Evolutionary conservation across 2,797 vertebrate species (phyloP).

Genomic region (Enteromius unitaeniatus): DNA sequence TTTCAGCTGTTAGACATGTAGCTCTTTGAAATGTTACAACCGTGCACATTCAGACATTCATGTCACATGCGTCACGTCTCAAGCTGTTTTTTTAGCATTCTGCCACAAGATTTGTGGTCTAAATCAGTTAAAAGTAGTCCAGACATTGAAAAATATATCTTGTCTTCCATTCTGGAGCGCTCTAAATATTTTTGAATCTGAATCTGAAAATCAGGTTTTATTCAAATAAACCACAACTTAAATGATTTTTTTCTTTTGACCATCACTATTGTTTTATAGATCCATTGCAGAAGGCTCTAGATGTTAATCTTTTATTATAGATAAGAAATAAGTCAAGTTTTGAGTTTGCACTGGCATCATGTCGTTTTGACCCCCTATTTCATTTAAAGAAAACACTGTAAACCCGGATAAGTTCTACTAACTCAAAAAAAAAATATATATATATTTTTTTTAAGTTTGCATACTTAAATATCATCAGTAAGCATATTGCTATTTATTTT

Average conservation of each 20-base stretch:
- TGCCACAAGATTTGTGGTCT: not conserved
- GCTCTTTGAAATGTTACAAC: conserved; percentile 13
- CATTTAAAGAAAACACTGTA: not conserved
- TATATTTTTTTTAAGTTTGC: too few species aligned
- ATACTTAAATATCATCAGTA: too few species aligned
- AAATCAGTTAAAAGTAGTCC: not conserved
- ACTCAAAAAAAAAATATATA: too few species aligned
- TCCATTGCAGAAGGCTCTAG: not conserved
- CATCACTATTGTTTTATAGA: not conserved
- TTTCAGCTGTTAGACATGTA: not conserved
- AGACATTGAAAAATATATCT: conserved; percentile 11
- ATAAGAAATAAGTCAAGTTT: not conserved
- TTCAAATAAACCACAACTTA: not conserved
- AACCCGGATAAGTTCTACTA: too few species aligned
- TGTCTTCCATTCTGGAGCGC: not conserved
- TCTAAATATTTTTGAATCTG: not conserved
- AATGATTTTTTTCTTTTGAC: conserved; percentile 1
- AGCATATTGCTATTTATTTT: too few species aligned
- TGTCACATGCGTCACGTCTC: conserved; percentile 11
- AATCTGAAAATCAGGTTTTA: not conserved
- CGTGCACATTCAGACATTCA: not conserved
- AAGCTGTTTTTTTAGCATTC: not conserved
- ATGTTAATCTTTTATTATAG: not conserved
- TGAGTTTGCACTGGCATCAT: not conserved
- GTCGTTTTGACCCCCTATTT: not conserved